phyloP scores from a whole-genome alignment of 2,888 invertebrate genomes.

The Phragmatobia fuliginosa region DNA sequence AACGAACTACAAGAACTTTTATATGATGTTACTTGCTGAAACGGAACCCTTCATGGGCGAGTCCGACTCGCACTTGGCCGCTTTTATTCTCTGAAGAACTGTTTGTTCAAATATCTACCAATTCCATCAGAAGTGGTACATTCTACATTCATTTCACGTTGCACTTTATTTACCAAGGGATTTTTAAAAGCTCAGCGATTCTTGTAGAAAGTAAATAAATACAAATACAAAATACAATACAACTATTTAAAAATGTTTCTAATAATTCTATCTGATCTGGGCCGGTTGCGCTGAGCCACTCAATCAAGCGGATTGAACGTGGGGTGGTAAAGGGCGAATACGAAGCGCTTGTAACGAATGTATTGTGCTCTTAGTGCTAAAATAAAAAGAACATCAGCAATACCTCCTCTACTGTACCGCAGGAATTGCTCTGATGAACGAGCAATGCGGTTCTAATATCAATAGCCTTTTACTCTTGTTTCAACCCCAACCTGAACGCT shows the following conservation, averaged over 20 bases:
- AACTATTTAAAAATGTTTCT: slow-evolving; percentile 56
- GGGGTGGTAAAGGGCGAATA: slow-evolving; percentile 58
- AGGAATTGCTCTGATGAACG: slow-evolving; percentile 80
- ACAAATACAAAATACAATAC: too few species aligned
- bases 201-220: slow-evolving; percentile 47
- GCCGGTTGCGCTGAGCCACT: slow-evolving; percentile 62
- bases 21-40: too few species aligned
- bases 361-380: slow-evolving; percentile 78
- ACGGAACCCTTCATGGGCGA: too few species aligned
- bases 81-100: too few species aligned
- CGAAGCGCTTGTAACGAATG: slow-evolving; percentile 75
- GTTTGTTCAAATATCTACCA: slow-evolving; percentile 57
- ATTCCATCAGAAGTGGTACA: slow-evolving; percentile 61
- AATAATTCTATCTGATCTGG: slow-evolving; percentile 59
- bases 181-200: slow-evolving; percentile 56
- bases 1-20: too few species aligned
- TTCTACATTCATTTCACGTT: slow-evolving; percentile 61
- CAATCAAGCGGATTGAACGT: slow-evolving; percentile 74
- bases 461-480: slow-evolving; percentile 64
- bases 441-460: slow-evolving; percentile 78
- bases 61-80: too few species aligned
- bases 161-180: slow-evolving; percentile 54
- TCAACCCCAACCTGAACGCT: slow-evolving; percentile 59
- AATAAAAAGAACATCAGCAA: slow-evolving; percentile 75
- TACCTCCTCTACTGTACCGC: slow-evolving; percentile 70